Conservation (phyloP, 37 sponge, comb jelly and placozoan species). For the Halichondria panicea region DNA sequence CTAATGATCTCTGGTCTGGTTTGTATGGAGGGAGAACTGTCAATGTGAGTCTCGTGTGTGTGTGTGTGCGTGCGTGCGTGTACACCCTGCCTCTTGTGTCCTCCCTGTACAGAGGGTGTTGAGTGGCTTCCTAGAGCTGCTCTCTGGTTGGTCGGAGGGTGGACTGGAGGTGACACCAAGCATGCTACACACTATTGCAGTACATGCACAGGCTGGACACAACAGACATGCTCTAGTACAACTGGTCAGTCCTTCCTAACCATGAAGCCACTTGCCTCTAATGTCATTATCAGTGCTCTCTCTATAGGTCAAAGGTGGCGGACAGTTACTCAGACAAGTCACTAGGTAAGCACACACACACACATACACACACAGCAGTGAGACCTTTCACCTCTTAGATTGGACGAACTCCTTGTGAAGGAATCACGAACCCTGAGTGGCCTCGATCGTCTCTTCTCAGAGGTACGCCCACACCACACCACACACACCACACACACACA, state of each 20-base stretch:
- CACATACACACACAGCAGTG: background rate
- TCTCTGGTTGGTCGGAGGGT: constrained; percentile 46
- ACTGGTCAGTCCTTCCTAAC: constrained; percentile 14
- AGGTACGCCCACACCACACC: constrained; percentile 6
- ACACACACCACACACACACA: constrained; percentile 5
- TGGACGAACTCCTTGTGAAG: constrained; percentile 23
- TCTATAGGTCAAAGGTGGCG: too few species aligned
- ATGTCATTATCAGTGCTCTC: background rate
- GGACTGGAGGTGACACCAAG: constrained; percentile 42
- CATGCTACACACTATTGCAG: too few species aligned
- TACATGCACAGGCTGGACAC: too few species aligned
- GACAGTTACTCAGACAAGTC: too few species aligned
- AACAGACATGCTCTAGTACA: constrained; percentile 24
- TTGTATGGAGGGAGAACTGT: background rate
- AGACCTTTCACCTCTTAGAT: background rate
- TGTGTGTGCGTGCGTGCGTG: background rate
- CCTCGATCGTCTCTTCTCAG: constrained; percentile 8
- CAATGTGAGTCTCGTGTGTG: background rate
- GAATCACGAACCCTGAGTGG: constrained; percentile 1
- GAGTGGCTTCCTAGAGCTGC: constrained; percentile 16
- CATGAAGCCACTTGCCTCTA: background rate
- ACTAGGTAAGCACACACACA: background rate
- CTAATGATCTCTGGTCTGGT: constrained; percentile 28
- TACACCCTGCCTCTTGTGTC: background rate
- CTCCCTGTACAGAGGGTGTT: constrained; percentile 6